These are phyloP conservation scores for Hippasteria phrygiana DNA, from an alignment of 53 echinoderm and acorn worm species.

Conservation along the genomic window DNA sequence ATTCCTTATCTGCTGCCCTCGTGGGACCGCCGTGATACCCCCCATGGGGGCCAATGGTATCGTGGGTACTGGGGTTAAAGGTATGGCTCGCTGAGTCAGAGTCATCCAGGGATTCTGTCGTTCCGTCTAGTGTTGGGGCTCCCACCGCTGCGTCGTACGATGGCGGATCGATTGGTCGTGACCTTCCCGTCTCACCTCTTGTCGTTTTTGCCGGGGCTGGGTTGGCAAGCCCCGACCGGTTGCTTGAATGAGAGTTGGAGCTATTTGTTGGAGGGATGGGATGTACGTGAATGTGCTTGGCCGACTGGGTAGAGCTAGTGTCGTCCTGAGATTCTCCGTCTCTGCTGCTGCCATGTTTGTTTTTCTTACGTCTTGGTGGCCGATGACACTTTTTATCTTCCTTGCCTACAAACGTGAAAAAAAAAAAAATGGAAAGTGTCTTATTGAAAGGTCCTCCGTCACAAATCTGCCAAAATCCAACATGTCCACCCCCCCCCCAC, in stretches of 20 bases:
- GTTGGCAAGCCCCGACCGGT: not conserved
- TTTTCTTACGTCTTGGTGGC: slow-evolving; percentile 10
- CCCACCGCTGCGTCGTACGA: not conserved
- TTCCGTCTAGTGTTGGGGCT: not conserved
- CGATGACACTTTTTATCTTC: not conserved
- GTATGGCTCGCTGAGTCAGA: not conserved
- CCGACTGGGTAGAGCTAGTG: not conserved
- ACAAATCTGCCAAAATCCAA: too few species aligned
- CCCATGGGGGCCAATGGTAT: not conserved
- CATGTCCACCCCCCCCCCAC: too few species aligned
- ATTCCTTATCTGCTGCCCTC: slow-evolving; percentile 49
- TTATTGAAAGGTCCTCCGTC: too few species aligned
- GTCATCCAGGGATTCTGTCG: not conserved
- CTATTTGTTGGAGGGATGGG: not conserved
- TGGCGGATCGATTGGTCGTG: not conserved
- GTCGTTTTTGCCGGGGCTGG: not conserved
- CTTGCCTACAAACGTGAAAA: not conserved
- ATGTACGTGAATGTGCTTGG: slow-evolving; percentile 10
- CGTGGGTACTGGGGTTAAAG: not conserved
- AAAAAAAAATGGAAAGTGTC: not conserved
- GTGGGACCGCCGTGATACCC: not conserved
- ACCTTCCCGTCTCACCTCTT: not conserved
- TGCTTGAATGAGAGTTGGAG: not conserved
- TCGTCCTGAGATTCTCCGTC: not conserved
- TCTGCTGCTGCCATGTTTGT: not conserved